phyloP scores from a whole-genome alignment of 2,113 vertebrate genomes.

The Odocoileus hemionus region DNA sequence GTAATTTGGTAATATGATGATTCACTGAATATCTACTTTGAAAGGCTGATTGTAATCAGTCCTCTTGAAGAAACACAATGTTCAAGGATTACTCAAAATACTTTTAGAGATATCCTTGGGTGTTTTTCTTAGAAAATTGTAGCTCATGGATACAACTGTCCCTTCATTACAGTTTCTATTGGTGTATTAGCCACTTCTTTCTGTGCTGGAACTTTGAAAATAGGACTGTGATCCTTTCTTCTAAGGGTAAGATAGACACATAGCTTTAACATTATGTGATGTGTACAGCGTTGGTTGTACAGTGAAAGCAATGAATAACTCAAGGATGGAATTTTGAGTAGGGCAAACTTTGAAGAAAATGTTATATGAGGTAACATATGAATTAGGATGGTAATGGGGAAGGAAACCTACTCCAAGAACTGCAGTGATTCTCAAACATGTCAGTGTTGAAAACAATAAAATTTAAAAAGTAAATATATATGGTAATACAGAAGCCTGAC shows the following conservation, averaged over 20 bases:
- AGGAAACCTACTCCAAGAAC: not conserved
- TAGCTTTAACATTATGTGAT: not conserved
- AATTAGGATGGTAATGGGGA: conserved; percentile 10
- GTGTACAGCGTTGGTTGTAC: not conserved
- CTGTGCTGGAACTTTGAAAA: not conserved
- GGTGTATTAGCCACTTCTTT: not conserved
- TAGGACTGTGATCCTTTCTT: not conserved
- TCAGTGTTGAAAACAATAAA: conserved; percentile 3
- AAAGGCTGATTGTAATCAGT: not conserved
- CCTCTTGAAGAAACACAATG: not conserved
- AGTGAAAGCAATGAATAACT: not conserved
- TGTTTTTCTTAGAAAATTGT: not conserved
- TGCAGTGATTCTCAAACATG: conserved; percentile 14
- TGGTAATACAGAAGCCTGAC: not conserved
- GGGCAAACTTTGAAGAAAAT: not conserved
- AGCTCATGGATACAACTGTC: not conserved
- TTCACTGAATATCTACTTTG: not conserved
- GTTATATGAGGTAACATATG: not conserved
- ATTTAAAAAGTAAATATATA: not conserved
- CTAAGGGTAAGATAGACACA: not conserved
- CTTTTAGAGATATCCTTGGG: not conserved
- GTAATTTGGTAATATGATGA: not conserved
- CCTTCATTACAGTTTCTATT: not conserved
- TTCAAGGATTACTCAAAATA: not conserved
- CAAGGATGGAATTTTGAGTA: not conserved